These are phyloP conservation scores for Helicoverpa zea DNA, from an alignment of 1,140 invertebrate species.

Conservation along the genomic window DNA sequence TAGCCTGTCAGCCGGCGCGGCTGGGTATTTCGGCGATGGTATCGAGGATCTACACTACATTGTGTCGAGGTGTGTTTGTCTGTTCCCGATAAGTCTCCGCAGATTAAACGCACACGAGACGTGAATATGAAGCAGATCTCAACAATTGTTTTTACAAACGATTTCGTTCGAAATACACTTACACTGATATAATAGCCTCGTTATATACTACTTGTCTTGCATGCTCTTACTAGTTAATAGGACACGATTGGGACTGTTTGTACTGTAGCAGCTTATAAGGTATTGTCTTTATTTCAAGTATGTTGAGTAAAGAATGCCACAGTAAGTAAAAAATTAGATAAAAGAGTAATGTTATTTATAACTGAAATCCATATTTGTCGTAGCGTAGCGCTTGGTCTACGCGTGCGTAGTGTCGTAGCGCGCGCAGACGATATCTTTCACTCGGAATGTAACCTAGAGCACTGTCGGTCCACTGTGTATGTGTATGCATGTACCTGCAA, in stretches of 20 bases:
- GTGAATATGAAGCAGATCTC: conserved; percentile 60
- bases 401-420: neutral
- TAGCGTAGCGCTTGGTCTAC: neutral
- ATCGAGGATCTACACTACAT: neutral
- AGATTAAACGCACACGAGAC: conserved; percentile 63
- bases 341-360: too few relatives aligned
- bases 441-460: neutral
- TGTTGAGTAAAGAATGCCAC: too few relatives aligned
- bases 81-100: conserved; percentile 52
- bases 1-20: too few relatives aligned
- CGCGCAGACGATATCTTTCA: neutral
- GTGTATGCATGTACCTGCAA: neutral
- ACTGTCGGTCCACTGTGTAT: neutral
- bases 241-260: too few relatives aligned
- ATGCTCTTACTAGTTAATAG: too few relatives aligned
- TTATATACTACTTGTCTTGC: conserved; percentile 6
- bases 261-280: too few relatives aligned
- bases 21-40: neutral
- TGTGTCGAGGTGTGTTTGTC: conserved; percentile 16
- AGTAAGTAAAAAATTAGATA: too few relatives aligned
- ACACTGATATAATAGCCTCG: conserved; percentile 31
- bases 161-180: conserved; percentile 47
- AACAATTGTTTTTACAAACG: conserved; percentile 51
- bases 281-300: too few relatives aligned
- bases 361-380: too few relatives aligned